Evolutionary conservation across 2,888 invertebrate species (phyloP).

Genomic region (Ctena decussata): DNA sequence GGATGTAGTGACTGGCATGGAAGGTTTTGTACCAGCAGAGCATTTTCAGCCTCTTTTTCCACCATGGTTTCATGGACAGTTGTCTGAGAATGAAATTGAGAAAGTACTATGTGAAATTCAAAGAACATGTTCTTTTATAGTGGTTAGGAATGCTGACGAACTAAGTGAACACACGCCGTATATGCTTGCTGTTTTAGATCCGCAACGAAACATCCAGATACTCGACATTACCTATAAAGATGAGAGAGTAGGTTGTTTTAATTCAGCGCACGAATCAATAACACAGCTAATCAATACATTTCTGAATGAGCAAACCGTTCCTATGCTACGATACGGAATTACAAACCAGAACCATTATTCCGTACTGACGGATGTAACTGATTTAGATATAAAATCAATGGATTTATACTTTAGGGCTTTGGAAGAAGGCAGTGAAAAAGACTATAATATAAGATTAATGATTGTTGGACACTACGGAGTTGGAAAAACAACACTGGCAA

Average conservation of each 20-base stretch:
- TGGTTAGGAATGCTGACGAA: neutral
- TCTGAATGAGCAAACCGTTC: neutral
- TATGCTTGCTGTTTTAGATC: neutral
- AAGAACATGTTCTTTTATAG: neutral
- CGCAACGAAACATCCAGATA: neutral
- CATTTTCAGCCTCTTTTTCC: neutral
- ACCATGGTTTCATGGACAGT: neutral
- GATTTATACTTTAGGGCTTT: slow-evolving; percentile 1
- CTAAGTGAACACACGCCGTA: neutral
- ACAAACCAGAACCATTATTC: neutral
- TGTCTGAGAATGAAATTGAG: neutral
- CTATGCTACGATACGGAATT: neutral
- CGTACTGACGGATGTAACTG: neutral
- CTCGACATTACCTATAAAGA: neutral
- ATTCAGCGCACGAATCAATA: neutral
- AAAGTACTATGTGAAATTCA: neutral
- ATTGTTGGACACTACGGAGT: slow-evolving; percentile 19
- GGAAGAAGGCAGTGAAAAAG: slow-evolving; percentile 10
- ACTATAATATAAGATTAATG: slow-evolving; percentile 19
- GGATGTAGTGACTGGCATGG: neutral
- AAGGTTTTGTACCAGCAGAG: neutral
- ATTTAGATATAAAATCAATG: neutral
- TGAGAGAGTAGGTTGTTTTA: slow-evolving; percentile 2
- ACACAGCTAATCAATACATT: neutral
- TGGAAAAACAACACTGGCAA: slow-evolving; percentile 21